These are phyloP conservation scores for Pachypsylla venusta DNA, from an alignment of 1,140 invertebrate genomes.

Conservation along the genomic window DNA sequence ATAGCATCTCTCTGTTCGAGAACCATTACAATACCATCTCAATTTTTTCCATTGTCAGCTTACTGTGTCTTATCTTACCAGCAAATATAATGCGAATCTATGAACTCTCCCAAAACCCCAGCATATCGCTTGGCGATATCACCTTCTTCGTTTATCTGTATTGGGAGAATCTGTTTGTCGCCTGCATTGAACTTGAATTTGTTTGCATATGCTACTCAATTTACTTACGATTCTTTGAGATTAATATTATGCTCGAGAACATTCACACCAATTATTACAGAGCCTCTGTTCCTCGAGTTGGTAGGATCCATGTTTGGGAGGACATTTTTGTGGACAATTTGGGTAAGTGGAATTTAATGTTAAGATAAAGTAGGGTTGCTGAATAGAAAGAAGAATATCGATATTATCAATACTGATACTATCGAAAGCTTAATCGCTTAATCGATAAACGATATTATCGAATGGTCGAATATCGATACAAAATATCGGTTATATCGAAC, in stretches of 20 bases:
- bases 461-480: no score
- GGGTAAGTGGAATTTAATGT: no score
- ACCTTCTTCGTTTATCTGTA: background rate
- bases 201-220: background rate
- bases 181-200: background rate
- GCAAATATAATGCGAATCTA: background rate
- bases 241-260: conserved; percentile 6
- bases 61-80: background rate
- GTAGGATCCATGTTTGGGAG: background rate
- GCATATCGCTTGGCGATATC: background rate
- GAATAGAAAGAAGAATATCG: no score
- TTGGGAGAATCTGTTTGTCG: conserved; percentile 4
- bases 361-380: no score
- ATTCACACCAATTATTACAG: background rate
- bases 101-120: background rate
- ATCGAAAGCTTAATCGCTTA: no score
- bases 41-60: background rate
- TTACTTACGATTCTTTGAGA: conserved; percentile 10
- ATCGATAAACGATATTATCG: no score
- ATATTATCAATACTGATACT: no score
- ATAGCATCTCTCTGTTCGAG: background rate
- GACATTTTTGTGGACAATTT: background rate
- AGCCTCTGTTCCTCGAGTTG: background rate
- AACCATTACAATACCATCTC: background rate
- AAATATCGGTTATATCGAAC: no score